phyloP scores from a whole-genome alignment of 2,797 vertebrate species.

The Alfaro cultratus region DNA sequence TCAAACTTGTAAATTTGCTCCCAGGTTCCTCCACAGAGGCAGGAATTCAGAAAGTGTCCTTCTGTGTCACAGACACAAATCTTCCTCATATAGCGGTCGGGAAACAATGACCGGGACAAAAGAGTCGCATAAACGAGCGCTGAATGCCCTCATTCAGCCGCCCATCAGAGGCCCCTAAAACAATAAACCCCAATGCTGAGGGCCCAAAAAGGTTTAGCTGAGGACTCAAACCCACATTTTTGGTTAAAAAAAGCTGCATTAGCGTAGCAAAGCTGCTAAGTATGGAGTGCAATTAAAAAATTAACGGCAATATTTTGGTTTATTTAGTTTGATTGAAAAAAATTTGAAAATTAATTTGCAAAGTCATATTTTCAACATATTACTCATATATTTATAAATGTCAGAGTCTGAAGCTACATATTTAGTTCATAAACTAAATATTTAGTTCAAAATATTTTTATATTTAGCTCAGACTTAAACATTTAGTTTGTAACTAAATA shows the following conservation, averaged over 20 bases:
- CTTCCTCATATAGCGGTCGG: background rate
- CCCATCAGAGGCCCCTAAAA: background rate
- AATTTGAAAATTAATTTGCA: too few relatives aligned
- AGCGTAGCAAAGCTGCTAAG: background rate
- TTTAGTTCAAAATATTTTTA: too few relatives aligned
- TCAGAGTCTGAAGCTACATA: too few relatives aligned
- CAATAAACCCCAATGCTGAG: constrained; percentile 29
- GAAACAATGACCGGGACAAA: constrained; percentile 26
- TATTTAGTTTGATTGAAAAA: too few relatives aligned
- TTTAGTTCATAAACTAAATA: too few relatives aligned
- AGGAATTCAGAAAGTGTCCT: constrained; percentile 47
- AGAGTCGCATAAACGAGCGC: constrained; percentile 33
- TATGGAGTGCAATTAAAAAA: too few relatives aligned
- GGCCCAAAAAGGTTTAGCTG: constrained; percentile 14
- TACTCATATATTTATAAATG: too few relatives aligned
- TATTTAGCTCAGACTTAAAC: too few relatives aligned
- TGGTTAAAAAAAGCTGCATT: background rate
- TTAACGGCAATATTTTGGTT: too few relatives aligned
- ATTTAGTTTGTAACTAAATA: too few relatives aligned
- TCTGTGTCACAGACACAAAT: constrained; percentile 5
- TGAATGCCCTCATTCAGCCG: constrained; percentile 32
- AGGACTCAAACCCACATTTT: background rate
- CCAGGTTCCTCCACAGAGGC: constrained; percentile 12
- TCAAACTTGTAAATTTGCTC: constrained; percentile 20
- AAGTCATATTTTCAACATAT: too few relatives aligned